phyloP scores from a whole-genome alignment of 2,113 vertebrate species.

The Trinectes maculatus region DNA sequence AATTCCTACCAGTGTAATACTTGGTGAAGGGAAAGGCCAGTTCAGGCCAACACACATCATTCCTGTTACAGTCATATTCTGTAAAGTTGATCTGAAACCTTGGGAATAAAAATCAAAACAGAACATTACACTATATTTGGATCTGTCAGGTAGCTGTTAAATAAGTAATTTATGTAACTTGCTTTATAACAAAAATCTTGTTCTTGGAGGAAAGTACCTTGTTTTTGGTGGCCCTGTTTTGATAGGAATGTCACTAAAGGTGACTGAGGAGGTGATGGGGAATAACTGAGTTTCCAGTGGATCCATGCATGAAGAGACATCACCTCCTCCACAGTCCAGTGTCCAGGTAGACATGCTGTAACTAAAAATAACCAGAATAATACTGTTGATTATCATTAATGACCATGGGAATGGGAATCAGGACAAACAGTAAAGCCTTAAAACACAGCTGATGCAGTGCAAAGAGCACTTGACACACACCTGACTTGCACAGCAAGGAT shows the following conservation, averaged over 20 bases:
- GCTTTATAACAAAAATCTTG: neutral
- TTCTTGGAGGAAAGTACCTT: conserved; percentile 79
- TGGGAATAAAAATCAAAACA: neutral
- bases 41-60: conserved; percentile 94
- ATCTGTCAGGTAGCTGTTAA: conserved; percentile 7
- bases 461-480: conserved; percentile 69
- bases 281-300: conserved; percentile 74
- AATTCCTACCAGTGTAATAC: conserved; percentile 88
- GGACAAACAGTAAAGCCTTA: neutral
- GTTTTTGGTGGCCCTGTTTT: conserved; percentile 77
- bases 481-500: conserved; percentile 86
- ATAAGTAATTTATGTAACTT: neutral
- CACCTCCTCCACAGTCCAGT: conserved; percentile 83
- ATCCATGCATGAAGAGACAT: conserved; percentile 72
- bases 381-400: neutral
- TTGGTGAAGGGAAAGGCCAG: conserved; percentile 89
- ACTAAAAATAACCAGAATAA: conserved; percentile 71
- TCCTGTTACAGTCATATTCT: conserved; percentile 92
- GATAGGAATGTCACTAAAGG: conserved; percentile 86
- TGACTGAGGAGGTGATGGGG: conserved; percentile 86
- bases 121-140: neutral
- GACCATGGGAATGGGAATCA: neutral
- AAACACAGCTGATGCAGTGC: neutral
- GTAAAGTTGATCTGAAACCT: conserved; percentile 94
- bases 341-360: conserved; percentile 83